Evolutionary conservation across 2,888 invertebrate species (phyloP).

Genomic region (Elmis aenea): DNA sequence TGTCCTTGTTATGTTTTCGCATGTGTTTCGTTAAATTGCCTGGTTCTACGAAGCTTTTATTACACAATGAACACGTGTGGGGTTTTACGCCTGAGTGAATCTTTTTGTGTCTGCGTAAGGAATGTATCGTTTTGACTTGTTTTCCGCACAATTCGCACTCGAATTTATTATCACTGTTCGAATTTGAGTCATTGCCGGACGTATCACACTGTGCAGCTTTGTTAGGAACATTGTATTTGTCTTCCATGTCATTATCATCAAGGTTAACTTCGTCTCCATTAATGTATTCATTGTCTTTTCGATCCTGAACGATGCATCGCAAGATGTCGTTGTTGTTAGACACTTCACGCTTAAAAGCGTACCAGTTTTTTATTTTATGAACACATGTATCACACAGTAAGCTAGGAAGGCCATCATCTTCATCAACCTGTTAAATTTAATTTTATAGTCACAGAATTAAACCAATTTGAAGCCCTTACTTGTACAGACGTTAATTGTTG

Average conservation of each 20-base stretch:
- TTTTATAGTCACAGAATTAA: background rate
- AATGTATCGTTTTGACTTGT: constrained; percentile 18
- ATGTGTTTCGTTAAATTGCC: constrained; percentile 31
- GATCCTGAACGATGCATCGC: constrained; percentile 29
- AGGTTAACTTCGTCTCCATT: background rate
- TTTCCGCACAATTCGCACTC: constrained; percentile 17
- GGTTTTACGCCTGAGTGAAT: constrained; percentile 25
- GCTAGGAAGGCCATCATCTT: constrained; percentile 56
- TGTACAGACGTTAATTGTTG: constrained; percentile 45
- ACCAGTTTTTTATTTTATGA: constrained; percentile 59
- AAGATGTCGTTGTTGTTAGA: constrained; percentile 56
- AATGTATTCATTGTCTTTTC: too few species aligned
- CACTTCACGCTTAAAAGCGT: constrained; percentile 58
- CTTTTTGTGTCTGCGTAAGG: constrained; percentile 18
- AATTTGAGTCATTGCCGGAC: background rate
- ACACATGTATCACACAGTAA: constrained; percentile 61
- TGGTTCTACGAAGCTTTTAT: constrained; percentile 26
- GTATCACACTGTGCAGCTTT: background rate
- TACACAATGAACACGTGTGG: constrained; percentile 21
- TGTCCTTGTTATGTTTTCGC: constrained; percentile 29
- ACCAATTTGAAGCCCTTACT: constrained; percentile 3
- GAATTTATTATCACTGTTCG: constrained; percentile 6
- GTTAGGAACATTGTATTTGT: background rate
- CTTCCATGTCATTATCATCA: constrained; percentile 1
- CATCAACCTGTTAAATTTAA: constrained; percentile 45